Evolutionary conservation across 1,140 invertebrate genomes (phyloP), one percentile per base, ranked within the genome.

Genomic region (Drosophila grimshawi): DNA sequence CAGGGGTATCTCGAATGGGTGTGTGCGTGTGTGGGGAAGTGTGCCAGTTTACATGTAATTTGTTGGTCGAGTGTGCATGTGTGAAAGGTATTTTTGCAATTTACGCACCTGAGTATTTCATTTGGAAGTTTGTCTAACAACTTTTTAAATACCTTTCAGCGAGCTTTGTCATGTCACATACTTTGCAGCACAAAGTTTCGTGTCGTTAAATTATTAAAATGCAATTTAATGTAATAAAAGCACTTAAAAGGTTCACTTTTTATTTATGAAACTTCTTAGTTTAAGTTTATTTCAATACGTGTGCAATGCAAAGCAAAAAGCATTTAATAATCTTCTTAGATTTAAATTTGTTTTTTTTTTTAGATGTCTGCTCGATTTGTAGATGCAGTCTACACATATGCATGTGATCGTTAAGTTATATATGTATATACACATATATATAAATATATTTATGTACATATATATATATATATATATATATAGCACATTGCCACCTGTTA

Each of bases 41-140:
- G 10, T 48, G 35, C 3, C 52, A 30, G 41, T 19, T 5, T 48
- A 6, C 46, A 30, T 10, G 27, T 27, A 4, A 29, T 55, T n/a
- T n/a, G n/a, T n/a, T n/a, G n/a, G n/a, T n/a, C n/a, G n/a, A n/a
- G 43, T 30, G 53, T 57, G 60, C 64, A 19, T 35, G 11, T 37
- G 53, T 72, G 59, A 62, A 70, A 63, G 72, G 72, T 35, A 78
- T 71, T 74, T 64, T 70, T 78, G 78, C 66, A 78, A 67, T 86
- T 78, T 86, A 78, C 81, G 70, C 75, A 67, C 8, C 69, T 10
- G 60, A 51, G 66, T 71, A 75, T 86, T 86, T 86, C 78, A 81
- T 86, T 86, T 86, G 63, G 78, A 86, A 86, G 82, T 86, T 85
- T 86, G 82, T 73, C 68, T 55, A 78, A 75, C 63, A 86, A 86